Evolutionary conservation across 2,797 vertebrate species (phyloP), one percentile per base, ranked within the genome.

Genomic region (Aeoliscus strigatus): DNA sequence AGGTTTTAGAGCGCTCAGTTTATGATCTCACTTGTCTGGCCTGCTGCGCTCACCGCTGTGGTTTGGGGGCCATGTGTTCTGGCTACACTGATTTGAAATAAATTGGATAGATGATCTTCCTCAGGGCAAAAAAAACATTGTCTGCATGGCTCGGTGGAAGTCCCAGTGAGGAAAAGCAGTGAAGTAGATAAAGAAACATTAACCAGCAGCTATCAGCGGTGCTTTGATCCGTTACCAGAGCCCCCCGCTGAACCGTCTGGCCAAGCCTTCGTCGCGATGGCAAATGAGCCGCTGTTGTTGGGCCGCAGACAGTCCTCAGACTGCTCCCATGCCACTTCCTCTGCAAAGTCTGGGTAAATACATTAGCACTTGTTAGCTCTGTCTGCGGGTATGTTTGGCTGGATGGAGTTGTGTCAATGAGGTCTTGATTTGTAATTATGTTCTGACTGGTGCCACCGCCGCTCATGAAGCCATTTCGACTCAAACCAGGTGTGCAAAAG

Each of bases 71-170:
- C 8, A 26, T 9, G 32, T 14, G 53, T 43, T 44, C 44, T 35
- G 47, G 9, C 60, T 36, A 52, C 14, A 1, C 32, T 58, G 73
- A 72, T 74, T 71, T 42, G 61, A 75, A 78, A 77, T 69, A 70
- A 80, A 78, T 57, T 69, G 67, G 69, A 77, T 75, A 69, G 79
- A 69, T 57, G 46, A 69, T 70, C 59, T 54, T 67, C 58, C 57
- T 51, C 8, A 2, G 25, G 51, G 44, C 41, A 17, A 38, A 39
- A 61, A 39, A 39, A 51, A 45, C 48, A 49, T 14, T 3, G 48
- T 10, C 39, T 28, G 48, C n/a, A n/a, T n/a, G n/a, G 31, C 60
- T 52, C 51, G 23, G 37, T 11, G 39, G 15, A 11, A 51, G 54
- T 49, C 46, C 56, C 25, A 8, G 9, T 16, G 53, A 26, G 16